Base-by-base conservation (phyloP, 1,140 invertebrate species). In the Lepidurus packardi region DNA sequence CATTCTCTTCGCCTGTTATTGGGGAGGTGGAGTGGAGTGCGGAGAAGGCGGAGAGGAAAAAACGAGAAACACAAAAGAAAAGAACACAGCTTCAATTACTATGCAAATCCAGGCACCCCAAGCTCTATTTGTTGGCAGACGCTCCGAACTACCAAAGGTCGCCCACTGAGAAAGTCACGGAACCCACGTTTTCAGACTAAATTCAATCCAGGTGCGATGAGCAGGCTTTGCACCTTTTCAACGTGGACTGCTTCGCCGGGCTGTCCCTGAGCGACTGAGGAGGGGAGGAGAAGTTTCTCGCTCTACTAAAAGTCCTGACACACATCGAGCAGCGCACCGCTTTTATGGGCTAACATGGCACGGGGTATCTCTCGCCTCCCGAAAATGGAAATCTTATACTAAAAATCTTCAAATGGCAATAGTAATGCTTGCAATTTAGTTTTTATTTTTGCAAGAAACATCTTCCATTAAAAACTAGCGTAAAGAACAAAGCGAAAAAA, bases 61-160 rank as follows among this genome's bases (percentile, higher is more conserved):
- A 73, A 80, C 24, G 73, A 25, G 43, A 44, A 21, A 77, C 73
- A 78, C 25, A 43, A 77, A 24, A 79, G 73, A 77, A 74, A 65
- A 73, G 43, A 73, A 80, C 43, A 73, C 53, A n/a, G 16, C 43
- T 21, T 16, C 13, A 53, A 44, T 77, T 25, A 77, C 43, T 42
- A 77, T 41, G 76, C 24, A 65, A 25, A 77, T 45, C 45, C 34
- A 0, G 13, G 24, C 76, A 41, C 76, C 21, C 43, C 41, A 45
- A 34, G 8, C 44, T 43, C 75, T 24, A 53, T 47, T 8, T 42
- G 74, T 21, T 41, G 21, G 74, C 74, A 43, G 44, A 43, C 74
- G 74, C 7, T 74, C 41, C 43, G 34, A 74, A 73, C 6, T 43
- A 74, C 25, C 74, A 7, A 41, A 74, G 43, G 34, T 47, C 43